Base-by-base conservation (phyloP, 2,113 vertebrate genomes). In the Capricornis sumatraensis region DNA sequence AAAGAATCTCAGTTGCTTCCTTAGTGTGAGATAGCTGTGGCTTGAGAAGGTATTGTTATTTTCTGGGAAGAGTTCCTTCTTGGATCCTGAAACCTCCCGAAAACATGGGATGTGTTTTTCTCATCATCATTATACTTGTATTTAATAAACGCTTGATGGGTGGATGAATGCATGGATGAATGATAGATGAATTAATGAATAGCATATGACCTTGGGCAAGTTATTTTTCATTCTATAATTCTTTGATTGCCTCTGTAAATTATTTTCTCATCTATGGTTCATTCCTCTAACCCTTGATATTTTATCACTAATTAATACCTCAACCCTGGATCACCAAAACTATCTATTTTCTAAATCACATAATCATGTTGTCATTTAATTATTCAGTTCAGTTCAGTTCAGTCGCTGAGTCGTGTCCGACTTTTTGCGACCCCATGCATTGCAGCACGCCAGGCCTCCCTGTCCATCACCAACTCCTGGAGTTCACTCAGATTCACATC, bases 291-390 rank as follows among this genome's bases (percentile, higher is more conserved):
- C 36, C 36, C 28, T 97, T 98, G 43, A 82, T 89, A 95, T 98
- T 97, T 95, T 91, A 85, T 17, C 10, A 93, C 43, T 92, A 92
- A 95, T 97, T 95, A 94, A 94, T 95, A 96, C n/a, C 74, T 97
- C 78, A 88, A 91, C 27, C 33, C 17, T 55, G 17, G 78, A 83
- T 97, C 78, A 76, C 43, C 10, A 55, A 96, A 92, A 81, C 21
- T 84, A 52, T 36, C 25, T 95, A 2, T 93, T 92, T 97, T 92
- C 45, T 67, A 84, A 94, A 47, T 90, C n/a, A 60, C 62, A 76
- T 95, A 97, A 92, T 95, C n/a, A 96, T 52, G 1, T 57, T 85
- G 21, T 45, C 33, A 92, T 47, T 15, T 78, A 96, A 78, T 93
- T 64, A 53, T 52, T 78, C 57, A 12, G 57, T 58, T 58, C 57